phyloP scores from a whole-genome alignment of 2,113 vertebrate genomes.

The Danio rerio region GRCz12tu NC_133197.1:36833501-36834000 shows the following conservation, averaged over 20 bases:
- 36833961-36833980: constrained; percentile 81
- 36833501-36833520: constrained; percentile 26
- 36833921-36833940: constrained; percentile 59
- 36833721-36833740: constrained; percentile 70
- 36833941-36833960: constrained; percentile 75
- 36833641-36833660: constrained; percentile 68
- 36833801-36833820: constrained; percentile 83
- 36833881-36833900: constrained; percentile 76
- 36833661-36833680: constrained; percentile 64
- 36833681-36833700: constrained; percentile 75
- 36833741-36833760: constrained; percentile 69
- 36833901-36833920: constrained; percentile 81
- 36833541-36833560: constrained; percentile 61
- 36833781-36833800: constrained; percentile 71
- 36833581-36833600: constrained; percentile 22
- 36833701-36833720: constrained; percentile 74
- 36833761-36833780: constrained; percentile 65
- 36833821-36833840: constrained; percentile 73
- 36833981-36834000: constrained; percentile 72
- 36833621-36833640: constrained; percentile 56
- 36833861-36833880: constrained; percentile 58
- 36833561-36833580: constrained; percentile 50
- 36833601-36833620: constrained; percentile 60
- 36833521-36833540: constrained; percentile 43
- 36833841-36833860: too few relatives aligned